Percentiles rank a stretch among this genome's conserved stretches.
phyloP scores from a whole-genome alignment of 2,888 invertebrate genomes.

The Philonicus albiceps region DNA sequence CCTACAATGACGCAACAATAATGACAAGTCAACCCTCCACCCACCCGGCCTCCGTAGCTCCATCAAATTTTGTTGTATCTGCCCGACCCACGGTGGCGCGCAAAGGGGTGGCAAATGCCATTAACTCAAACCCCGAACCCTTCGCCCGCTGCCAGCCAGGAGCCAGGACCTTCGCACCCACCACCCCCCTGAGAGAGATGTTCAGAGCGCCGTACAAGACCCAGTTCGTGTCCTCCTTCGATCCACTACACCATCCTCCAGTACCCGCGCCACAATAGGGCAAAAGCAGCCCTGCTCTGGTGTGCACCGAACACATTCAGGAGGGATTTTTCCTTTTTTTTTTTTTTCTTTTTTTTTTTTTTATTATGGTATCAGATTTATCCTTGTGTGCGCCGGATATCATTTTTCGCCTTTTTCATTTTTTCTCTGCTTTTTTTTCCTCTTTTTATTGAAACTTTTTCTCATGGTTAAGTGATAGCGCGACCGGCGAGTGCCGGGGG shows the following conservation, averaged over 20 bases:
- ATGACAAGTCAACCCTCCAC: constrained; percentile 24
- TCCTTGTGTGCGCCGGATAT: constrained; percentile 35
- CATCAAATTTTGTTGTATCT: constrained; percentile 14
- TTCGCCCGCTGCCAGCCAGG: background rate
- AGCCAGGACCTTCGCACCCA: background rate
- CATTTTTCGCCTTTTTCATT: constrained; percentile 6
- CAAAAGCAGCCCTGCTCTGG: background rate
- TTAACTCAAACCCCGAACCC: background rate
- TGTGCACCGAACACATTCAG: background rate
- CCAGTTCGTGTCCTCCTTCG: constrained; percentile 22
- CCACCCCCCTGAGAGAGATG: constrained; percentile 28
- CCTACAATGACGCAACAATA: constrained; percentile 41
- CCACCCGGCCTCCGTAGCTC: constrained; percentile 1
- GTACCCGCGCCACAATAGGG: background rate
- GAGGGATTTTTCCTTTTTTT: background rate
- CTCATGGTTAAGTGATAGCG: constrained; percentile 42
- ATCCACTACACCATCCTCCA: background rate
- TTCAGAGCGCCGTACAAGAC: constrained; percentile 28
- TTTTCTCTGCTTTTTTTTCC: constrained; percentile 18
- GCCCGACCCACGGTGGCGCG: background rate
- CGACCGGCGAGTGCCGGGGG: constrained; percentile 28
- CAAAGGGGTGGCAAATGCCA: constrained; percentile 2
- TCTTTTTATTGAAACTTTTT: constrained; percentile 41
- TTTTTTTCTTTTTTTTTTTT: background rate
- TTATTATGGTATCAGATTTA: constrained; percentile 16